phyloP scores from a whole-genome alignment of 2,888 invertebrate genomes.

The Melanophora roralis region DNA sequence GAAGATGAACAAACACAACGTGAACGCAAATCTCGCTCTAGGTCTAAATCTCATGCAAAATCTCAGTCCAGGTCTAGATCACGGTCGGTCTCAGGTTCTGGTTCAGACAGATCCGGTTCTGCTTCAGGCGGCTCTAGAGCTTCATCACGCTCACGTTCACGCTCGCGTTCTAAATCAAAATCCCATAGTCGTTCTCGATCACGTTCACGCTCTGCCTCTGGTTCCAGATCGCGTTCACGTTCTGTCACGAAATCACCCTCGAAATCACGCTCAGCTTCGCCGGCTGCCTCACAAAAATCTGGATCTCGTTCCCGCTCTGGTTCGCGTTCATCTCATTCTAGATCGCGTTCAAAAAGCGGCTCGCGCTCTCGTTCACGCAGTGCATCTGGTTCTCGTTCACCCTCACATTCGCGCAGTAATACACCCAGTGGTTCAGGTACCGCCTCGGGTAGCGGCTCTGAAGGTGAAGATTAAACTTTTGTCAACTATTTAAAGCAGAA shows the following conservation, averaged over 20 bases:
- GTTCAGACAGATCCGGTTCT: slow-evolving; percentile 74
- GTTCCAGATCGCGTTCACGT: slow-evolving; percentile 45
- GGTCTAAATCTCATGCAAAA: slow-evolving; percentile 69
- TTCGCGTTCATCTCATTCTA: slow-evolving; percentile 55
- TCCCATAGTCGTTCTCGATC: slow-evolving; percentile 57
- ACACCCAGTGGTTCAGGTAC: slow-evolving; percentile 70
- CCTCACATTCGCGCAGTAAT: slow-evolving; percentile 75
- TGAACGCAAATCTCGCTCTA: slow-evolving; percentile 63
- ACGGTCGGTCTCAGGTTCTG: slow-evolving; percentile 71
- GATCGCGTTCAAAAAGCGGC: slow-evolving; percentile 62
- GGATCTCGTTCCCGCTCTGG: slow-evolving; percentile 64
- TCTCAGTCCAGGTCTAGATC: slow-evolving; percentile 72
- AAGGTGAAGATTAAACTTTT: slow-evolving; percentile 59
- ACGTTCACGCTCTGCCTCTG: slow-evolving; percentile 43
- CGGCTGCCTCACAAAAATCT: slow-evolving; percentile 57
- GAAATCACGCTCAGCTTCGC: slow-evolving; percentile 53
- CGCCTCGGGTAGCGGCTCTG: slow-evolving; percentile 75
- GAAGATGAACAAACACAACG: slow-evolving; percentile 60
- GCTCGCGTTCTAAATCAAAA: slow-evolving; percentile 56
- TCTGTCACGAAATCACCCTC: slow-evolving; percentile 46
- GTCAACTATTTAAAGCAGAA: neutral
- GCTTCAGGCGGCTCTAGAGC: slow-evolving; percentile 66
- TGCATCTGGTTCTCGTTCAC: slow-evolving; percentile 68
- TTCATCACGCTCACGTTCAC: slow-evolving; percentile 59
- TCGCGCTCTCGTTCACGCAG: slow-evolving; percentile 63